Evolutionary conservation across 2,797 vertebrate genomes (phyloP), one percentile per base, ranked within the genome.

Genomic region (Poeciliopsis paucimaculata): DNA sequence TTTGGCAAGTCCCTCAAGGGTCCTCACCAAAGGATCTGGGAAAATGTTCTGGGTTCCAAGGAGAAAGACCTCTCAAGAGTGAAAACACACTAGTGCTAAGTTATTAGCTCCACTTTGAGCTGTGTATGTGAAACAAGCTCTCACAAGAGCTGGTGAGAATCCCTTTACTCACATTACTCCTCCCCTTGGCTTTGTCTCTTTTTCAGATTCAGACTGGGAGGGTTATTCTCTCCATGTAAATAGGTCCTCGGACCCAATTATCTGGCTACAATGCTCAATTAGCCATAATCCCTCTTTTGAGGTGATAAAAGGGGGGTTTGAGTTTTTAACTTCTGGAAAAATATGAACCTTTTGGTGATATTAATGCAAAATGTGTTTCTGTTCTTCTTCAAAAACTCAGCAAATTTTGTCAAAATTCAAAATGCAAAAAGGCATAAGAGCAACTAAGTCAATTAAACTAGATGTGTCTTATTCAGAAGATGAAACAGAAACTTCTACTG

Each of bases 151-250:
- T 95, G 95, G 95, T 97, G 96, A 98, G 96, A 96, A 97, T 97
- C 94, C 96, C 97, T 97, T 97, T 97, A 96, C 96, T 96, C 96
- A 96, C 95, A 97, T 97, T 97, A 97, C 91, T 93, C 95, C 95
- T 94, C 95, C 95, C 95, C 94, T 93, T 93, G 94, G 96, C 95
- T 96, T 96, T 97, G 97, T 96, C 94, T 95, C 92, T 96, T 96
- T 96, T 97, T 96, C 93, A 95, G 95, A 93, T 93, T 95, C 94
- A 94, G 94, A 94, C 96, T 95, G 96, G 94, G 96, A 97, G 97
- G 97, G 96, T 98, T 97, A 97, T 91, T 95, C 96, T 96, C 96
- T 97, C 95, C 96, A 96, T 95, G 96, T 96, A 96, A 96, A 97
- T 96, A 94, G 96, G 93, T 94, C 94, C 95, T 97, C 96, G 96